Evolutionary conservation across 64 coral and sea anemone species (phyloP).

Genomic region (Anthopleura sola): DNA sequence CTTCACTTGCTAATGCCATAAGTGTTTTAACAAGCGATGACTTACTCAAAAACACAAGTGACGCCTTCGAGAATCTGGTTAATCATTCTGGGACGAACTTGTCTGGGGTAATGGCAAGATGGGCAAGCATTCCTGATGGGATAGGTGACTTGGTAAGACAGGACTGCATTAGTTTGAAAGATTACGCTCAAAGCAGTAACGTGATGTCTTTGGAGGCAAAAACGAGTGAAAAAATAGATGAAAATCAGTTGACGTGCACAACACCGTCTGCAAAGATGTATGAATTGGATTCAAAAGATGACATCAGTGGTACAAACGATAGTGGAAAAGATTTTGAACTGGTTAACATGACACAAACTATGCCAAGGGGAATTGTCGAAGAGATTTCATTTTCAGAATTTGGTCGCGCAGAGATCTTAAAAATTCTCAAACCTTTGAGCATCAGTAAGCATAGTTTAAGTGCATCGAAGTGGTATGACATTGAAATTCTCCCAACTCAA

Average conservation of each 20-base stretch:
- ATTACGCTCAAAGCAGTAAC: neutral
- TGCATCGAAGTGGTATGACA: neutral
- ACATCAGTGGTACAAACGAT: neutral
- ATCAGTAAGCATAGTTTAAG: neutral
- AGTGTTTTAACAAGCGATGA: slow-evolving; percentile 44
- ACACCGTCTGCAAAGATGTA: neutral
- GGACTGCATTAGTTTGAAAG: neutral
- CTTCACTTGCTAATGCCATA: slow-evolving; percentile 29
- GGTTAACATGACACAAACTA: neutral
- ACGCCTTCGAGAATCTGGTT: slow-evolving; percentile 33
- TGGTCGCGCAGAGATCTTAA: neutral
- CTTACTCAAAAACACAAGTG: slow-evolving; percentile 34
- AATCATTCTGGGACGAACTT: neutral
- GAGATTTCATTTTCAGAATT: neutral
- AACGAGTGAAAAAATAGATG: neutral
- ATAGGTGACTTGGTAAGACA: slow-evolving; percentile 9
- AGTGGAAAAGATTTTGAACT: neutral
- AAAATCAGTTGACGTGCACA: neutral
- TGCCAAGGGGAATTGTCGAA: neutral
- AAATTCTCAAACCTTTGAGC: neutral
- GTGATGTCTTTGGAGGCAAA: neutral
- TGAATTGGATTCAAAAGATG: neutral
- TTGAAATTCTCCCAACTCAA: neutral
- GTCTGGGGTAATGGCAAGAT: slow-evolving; percentile 4
- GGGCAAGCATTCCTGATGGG: slow-evolving; percentile 25